These are phyloP conservation scores for Cryptus viduatorius DNA, from an alignment of 2,888 invertebrate genomes.

Conservation along the genomic window DNA sequence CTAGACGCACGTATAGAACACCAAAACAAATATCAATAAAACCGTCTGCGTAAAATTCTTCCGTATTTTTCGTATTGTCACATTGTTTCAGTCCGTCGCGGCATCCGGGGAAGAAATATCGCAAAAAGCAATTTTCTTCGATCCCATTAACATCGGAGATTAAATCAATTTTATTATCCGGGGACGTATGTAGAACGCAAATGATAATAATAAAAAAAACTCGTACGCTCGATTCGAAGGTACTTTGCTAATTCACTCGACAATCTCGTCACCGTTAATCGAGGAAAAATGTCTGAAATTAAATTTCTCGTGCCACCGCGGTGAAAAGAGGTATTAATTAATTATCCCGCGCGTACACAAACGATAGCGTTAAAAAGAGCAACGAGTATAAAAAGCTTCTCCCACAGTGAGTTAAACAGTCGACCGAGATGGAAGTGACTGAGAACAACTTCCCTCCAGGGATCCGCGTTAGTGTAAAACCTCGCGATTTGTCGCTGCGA, in stretches of 20 bases:
- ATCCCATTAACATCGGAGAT: neutral
- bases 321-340: conserved; percentile 45
- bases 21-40: neutral
- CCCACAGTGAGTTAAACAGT: neutral
- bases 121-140: conserved; percentile 1
- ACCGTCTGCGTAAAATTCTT: neutral
- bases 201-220: neutral
- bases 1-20: neutral
- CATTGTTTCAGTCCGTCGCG: neutral
- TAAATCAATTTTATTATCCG: conserved; percentile 28
- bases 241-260: conserved; percentile 18
- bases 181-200: neutral
- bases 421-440: conserved; percentile 39
- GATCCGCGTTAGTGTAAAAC: conserved; percentile 23
- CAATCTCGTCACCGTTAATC: neutral
- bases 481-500: conserved; percentile 12
- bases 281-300: neutral
- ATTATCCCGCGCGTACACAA: conserved; percentile 21
- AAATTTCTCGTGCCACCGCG: neutral
- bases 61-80: neutral
- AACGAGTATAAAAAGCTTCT: neutral
- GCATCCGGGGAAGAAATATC: neutral
- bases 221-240: neutral
- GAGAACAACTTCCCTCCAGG: conserved; percentile 40
- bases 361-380: neutral